Percentiles rank a stretch among this genome's conserved stretches.
Evolutionary conservation across 2,888 invertebrate genomes (phyloP).

Genomic region (Andrena trimmerana): DNA sequence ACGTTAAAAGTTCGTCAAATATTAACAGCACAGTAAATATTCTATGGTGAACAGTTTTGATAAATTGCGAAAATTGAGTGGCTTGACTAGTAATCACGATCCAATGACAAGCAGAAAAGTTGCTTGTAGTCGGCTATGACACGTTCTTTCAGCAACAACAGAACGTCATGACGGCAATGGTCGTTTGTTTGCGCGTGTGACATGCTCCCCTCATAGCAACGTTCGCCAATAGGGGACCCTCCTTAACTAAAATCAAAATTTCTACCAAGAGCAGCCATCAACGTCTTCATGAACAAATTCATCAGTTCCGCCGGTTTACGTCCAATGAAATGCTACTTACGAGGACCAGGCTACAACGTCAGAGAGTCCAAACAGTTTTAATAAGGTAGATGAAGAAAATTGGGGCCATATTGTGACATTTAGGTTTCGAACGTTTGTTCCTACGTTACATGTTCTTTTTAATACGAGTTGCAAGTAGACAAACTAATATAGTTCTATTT

Average conservation of each 20-base stretch:
- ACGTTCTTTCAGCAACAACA: conserved; percentile 28
- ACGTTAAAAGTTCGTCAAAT: too few relatives aligned
- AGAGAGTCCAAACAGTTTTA: conserved; percentile 68
- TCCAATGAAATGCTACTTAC: conserved; percentile 79
- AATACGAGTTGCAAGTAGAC: not conserved
- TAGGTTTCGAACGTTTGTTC: not conserved
- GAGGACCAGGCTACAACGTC: conserved; percentile 69
- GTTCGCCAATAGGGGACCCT: conserved; percentile 41
- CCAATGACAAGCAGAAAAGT: not conserved
- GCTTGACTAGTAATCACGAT: not conserved
- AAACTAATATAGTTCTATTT: not conserved
- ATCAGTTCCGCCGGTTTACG: conserved; percentile 46
- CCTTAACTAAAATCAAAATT: conserved; percentile 48
- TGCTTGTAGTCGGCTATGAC: conserved; percentile 43
- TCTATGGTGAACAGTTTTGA: too few relatives aligned
- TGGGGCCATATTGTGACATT: not conserved
- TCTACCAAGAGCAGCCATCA: conserved; percentile 21
- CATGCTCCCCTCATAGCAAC: conserved; percentile 57
- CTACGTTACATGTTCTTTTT: not conserved
- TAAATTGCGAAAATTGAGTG: too few relatives aligned
- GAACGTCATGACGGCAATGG: conserved; percentile 48
- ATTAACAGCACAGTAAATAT: too few relatives aligned
- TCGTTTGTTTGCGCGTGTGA: conserved; percentile 65
- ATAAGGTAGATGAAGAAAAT: conserved; percentile 68
- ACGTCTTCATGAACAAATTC: conserved; percentile 69